phyloP scores from a whole-genome alignment of 2,888 invertebrate species.

The Scaptomyza flava region DNA sequence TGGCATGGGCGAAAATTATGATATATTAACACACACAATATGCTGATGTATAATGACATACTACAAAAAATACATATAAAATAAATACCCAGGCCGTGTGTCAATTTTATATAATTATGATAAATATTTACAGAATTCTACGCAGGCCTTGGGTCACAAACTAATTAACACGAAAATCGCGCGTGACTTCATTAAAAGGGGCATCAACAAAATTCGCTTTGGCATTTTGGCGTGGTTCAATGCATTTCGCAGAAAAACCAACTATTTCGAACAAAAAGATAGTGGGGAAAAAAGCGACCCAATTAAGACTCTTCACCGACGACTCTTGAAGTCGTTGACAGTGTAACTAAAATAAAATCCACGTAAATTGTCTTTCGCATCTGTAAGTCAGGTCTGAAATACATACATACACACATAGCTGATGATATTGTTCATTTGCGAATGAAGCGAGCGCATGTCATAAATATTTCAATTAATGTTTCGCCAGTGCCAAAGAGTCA shows the following conservation, averaged over 20 bases:
- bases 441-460: constrained; percentile 38
- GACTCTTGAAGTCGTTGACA: background rate
- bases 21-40: constrained; percentile 19
- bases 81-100: constrained; percentile 17
- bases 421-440: constrained; percentile 30
- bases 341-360: background rate
- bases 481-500: constrained; percentile 22
- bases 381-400: constrained; percentile 3
- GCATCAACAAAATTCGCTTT: constrained; percentile 33
- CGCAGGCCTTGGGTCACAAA: constrained; percentile 2
- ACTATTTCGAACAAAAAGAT: background rate
- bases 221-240: constrained; percentile 30
- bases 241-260: constrained; percentile 15
- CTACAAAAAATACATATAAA: constrained; percentile 24
- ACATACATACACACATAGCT: constrained; percentile 21
- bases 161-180: constrained; percentile 46
- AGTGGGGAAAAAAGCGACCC: background rate
- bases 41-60: constrained; percentile 15
- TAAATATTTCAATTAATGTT: constrained; percentile 75
- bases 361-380: constrained; percentile 3
- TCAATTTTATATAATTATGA: constrained; percentile 31
- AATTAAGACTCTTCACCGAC: background rate
- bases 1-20: constrained; percentile 5
- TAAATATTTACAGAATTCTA: constrained; percentile 32
- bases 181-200: constrained; percentile 37